phyloP scores from a whole-genome alignment of 2,797 vertebrate genomes.

The Salmo trutta region DNA sequence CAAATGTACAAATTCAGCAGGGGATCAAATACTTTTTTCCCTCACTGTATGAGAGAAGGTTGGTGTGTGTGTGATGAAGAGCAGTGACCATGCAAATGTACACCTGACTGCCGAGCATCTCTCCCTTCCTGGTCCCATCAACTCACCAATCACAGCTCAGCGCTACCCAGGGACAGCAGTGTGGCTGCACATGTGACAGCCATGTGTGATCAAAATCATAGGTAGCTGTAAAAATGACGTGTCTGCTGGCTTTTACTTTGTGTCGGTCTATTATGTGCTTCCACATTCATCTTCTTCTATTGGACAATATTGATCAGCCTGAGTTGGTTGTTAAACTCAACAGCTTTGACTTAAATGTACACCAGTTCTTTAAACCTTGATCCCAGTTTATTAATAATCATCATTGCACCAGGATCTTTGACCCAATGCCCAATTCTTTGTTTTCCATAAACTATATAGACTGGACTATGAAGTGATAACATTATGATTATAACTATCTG shows the following conservation, averaged over 20 bases:
- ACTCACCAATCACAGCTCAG: conserved; percentile 5
- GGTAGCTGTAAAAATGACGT: not conserved
- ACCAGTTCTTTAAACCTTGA: no score
- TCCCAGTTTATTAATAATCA: not conserved
- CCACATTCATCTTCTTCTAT: not conserved
- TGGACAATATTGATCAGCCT: not conserved
- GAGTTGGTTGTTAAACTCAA: not conserved
- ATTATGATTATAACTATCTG: no score
- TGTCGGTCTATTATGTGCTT: not conserved
- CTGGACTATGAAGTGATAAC: not conserved
- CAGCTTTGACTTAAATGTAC: no score
- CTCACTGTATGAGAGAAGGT: not conserved
- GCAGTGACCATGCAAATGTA: not conserved
- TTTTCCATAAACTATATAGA: not conserved
- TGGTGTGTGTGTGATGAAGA: not conserved
- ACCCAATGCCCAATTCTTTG: not conserved
- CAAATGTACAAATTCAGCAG: no score
- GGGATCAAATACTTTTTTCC: no score
- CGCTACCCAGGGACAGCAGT: not conserved
- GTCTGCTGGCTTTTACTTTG: not conserved
- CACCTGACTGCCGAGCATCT: not conserved
- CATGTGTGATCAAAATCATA: not conserved
- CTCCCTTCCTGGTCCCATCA: not conserved
- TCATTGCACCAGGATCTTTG: not conserved
- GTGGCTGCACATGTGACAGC: not conserved